Evolutionary conservation across 2,113 vertebrate species (phyloP), one percentile per base, ranked within the genome.

Genomic region (Etheostoma spectabile): DNA sequence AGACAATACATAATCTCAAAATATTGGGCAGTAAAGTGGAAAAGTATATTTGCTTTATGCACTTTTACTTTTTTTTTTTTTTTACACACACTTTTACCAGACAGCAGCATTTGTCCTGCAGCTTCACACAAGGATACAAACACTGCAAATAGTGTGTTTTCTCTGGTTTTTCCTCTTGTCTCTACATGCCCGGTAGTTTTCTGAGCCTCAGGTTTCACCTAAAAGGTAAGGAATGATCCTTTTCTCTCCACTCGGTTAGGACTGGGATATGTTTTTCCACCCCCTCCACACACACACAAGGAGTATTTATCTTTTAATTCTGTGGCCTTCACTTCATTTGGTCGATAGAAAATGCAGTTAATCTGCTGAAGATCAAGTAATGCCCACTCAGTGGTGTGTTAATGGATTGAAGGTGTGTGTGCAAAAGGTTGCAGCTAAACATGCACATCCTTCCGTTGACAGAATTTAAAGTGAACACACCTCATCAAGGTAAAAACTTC

Each of bases 131-230:
- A 19, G 38, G 35, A 75, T 11, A 67, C 52, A 79, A 75, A 82
- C 14, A 5, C 55, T 14, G 5, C 72, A 24, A 45, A 30, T 35
- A 55, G 49, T 67, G 64, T 71, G 77, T 79, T 64, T 61, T 49
- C 62, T 35, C 24, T 35, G 14, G 6, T 80, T 56, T 52, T 13
- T 30, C 53, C 49, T 89, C 92, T n/a, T 90, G 91, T 88, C 84
- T 82, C 82, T 74, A 88, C 93, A 89, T 42, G 91, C 77, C 92
- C 62, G 12, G 33, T n/a, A 33, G 56, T 79, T 77, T 67, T 76
- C 87, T 57, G 57, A 56, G 77, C 72, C 48, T 81, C 69, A 63
- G 83, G 88, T 92, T 88, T 92, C 93, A 87, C 18, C 82, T 89
- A 63, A 64, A 90, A 79, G 70, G 82, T 88, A 12, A 82, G 73